A percentile compares a stretch with the other conserved stretches of the same genome.
These are phyloP conservation scores for Amphiprion clarkii DNA, from an alignment of 2,797 vertebrate species.

Conservation along the genomic window DNA sequence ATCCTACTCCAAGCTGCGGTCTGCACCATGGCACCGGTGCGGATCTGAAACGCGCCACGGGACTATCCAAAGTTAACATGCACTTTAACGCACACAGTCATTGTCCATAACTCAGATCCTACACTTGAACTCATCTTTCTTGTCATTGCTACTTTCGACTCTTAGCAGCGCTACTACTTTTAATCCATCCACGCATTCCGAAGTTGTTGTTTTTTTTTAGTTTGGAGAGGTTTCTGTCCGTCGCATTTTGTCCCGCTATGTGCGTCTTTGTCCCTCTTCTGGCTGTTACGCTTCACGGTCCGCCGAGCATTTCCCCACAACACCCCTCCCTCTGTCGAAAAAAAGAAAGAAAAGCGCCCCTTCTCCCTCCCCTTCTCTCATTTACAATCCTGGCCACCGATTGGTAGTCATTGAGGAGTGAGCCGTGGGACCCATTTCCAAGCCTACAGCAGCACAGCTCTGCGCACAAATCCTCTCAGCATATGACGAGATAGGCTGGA, in stretches of 20 bases:
- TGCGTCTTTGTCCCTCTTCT: constrained; percentile 81
- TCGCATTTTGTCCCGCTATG: constrained; percentile 66
- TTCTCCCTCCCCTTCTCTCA: constrained; percentile 49
- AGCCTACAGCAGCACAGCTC: constrained; percentile 59
- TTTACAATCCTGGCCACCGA: constrained; percentile 77
- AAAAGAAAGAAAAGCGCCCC: constrained; percentile 71
- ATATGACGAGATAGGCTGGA: constrained; percentile 64
- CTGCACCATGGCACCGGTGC: constrained; percentile 31
- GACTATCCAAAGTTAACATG: constrained; percentile 49
- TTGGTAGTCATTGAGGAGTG: constrained; percentile 80
- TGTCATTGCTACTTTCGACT: constrained; percentile 23
- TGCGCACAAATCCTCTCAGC: constrained; percentile 56
- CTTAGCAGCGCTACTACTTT: constrained; percentile 7
- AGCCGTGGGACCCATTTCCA: constrained; percentile 75
- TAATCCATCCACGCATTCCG: constrained; percentile 36
- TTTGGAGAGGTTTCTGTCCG: constrained; percentile 43
- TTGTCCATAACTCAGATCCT: constrained; percentile 34
- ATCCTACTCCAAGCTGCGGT: constrained; percentile 5
- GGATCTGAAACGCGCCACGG: constrained; percentile 27
- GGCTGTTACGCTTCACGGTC: constrained; percentile 85
- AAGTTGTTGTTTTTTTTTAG: constrained; percentile 8
- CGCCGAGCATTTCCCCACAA: constrained; percentile 78
- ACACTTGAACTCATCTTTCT: constrained; percentile 35
- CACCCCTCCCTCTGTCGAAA: constrained; percentile 76
- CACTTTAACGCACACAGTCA: constrained; percentile 30